These are phyloP conservation scores for Brachynemurus nebulosus DNA, from an alignment of 2,888 invertebrate genomes.

Conservation along the genomic window DNA sequence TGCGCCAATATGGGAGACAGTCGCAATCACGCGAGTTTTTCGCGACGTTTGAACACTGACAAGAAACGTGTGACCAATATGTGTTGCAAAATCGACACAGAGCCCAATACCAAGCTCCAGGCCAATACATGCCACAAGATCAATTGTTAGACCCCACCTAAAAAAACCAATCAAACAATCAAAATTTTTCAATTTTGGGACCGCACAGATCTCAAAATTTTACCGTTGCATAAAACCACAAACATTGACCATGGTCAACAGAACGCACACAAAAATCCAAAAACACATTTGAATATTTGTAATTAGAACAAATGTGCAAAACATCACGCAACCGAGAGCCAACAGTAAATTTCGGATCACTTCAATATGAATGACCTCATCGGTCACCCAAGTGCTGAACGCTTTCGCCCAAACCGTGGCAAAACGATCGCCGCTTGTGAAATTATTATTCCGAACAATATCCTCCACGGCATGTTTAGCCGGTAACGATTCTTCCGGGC, in stretches of 20 bases:
- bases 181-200: background rate
- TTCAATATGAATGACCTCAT: constrained; percentile 62
- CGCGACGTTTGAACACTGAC: constrained; percentile 35
- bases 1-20: constrained; percentile 57
- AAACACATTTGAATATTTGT: constrained; percentile 63
- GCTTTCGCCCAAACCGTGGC: constrained; percentile 56
- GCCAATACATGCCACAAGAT: constrained; percentile 67
- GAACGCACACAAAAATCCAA: constrained; percentile 62
- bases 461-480: constrained; percentile 53
- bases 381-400: constrained; percentile 63
- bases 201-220: background rate
- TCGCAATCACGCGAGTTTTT: constrained; percentile 44
- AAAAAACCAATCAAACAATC: background rate
- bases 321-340: constrained; percentile 63
- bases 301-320: constrained; percentile 61
- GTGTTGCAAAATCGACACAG: constrained; percentile 73
- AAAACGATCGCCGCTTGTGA: constrained; percentile 45
- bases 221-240: constrained; percentile 59
- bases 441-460: constrained; percentile 40
- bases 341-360: constrained; percentile 61
- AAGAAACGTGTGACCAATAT: constrained; percentile 68
- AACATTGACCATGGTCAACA: constrained; percentile 58
- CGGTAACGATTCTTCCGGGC: constrained; percentile 53
- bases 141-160: constrained; percentile 64
- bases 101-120: constrained; percentile 68